Percentiles rank a stretch among this genome's conserved stretches.
Conservation (phyloP, 2,797 vertebrate genomes). For the Pseudochirops corinnae region DNA sequence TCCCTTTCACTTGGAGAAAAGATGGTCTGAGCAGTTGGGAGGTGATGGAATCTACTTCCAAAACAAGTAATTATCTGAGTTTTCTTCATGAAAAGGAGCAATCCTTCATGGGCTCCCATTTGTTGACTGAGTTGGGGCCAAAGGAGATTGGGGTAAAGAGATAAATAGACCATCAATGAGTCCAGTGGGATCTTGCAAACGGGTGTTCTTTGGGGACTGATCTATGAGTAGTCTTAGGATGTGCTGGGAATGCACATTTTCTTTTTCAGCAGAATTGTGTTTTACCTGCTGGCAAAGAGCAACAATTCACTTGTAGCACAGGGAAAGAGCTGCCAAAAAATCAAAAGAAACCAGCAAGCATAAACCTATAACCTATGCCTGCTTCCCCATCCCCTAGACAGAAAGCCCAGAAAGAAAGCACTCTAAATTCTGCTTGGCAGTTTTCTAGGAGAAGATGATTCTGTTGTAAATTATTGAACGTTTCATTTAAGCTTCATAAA, state of each 20-base stretch:
- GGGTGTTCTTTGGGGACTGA: not conserved
- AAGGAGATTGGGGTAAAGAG: constrained; percentile 9
- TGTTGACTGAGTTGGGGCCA: not conserved
- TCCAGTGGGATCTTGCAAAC: constrained; percentile 41
- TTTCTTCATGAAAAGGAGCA: constrained; percentile 36
- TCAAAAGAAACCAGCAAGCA: constrained; percentile 72
- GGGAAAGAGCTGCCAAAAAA: constrained; percentile 66
- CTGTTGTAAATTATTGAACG: constrained; percentile 80
- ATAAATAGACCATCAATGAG: constrained; percentile 35
- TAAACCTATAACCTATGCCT: constrained; percentile 53
- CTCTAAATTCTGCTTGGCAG: constrained; percentile 60
- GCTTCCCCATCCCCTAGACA: constrained; percentile 51
- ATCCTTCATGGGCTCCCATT: constrained; percentile 2
- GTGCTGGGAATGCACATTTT: not conserved
- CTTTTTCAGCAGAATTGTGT: constrained; percentile 55
- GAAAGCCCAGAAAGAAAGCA: constrained; percentile 29
- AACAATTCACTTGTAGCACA: constrained; percentile 42
- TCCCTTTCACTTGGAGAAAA: constrained; percentile 12
- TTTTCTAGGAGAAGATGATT: constrained; percentile 65
- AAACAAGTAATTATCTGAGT: constrained; percentile 26
- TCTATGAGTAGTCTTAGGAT: not conserved
- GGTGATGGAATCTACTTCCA: not conserved
- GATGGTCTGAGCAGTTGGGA: constrained; percentile 3
- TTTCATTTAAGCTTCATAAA: constrained; percentile 83
- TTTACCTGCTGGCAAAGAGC: constrained; percentile 66